Percentiles rank a stretch among this genome's conserved stretches.
phyloP scores from a whole-genome alignment of 2,888 invertebrate species.

The Erannis defoliaria region DNA sequence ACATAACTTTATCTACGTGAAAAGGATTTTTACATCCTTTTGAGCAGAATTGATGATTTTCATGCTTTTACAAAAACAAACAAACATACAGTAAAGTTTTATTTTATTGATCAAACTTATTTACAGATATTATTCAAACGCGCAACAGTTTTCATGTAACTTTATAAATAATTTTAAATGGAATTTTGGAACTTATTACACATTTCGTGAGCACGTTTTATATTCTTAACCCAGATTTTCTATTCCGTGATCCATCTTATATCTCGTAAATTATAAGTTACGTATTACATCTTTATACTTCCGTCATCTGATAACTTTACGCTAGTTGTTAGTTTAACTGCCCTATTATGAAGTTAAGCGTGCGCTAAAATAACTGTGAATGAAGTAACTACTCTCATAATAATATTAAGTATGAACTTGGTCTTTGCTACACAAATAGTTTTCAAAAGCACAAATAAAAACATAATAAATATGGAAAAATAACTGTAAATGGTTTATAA shows the following conservation, averaged over 20 bases:
- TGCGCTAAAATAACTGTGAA: constrained; percentile 37
- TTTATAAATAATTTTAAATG: constrained; percentile 22
- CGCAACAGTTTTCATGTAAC: constrained; percentile 4
- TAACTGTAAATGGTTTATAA: no score
- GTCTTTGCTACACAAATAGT: not conserved
- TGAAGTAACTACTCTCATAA: constrained; percentile 15
- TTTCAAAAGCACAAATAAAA: no score
- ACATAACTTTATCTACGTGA: no score
- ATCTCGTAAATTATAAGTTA: constrained; percentile 48
- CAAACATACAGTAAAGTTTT: not conserved
- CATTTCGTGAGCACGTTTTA: constrained; percentile 52
- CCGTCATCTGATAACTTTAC: constrained; percentile 70
- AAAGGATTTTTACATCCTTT: no score
- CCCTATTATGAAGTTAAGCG: constrained; percentile 38
- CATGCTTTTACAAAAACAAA: not conserved
- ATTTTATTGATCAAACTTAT: not conserved
- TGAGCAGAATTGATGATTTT: not conserved
- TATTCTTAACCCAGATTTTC: constrained; percentile 59
- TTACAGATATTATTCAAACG: constrained; percentile 6
- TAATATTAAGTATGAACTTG: not conserved
- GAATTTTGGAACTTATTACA: constrained; percentile 42
- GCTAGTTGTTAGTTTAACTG: constrained; percentile 41
- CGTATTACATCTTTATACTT: constrained; percentile 54
- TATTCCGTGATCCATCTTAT: constrained; percentile 54
- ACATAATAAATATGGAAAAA: no score